Base-by-base conservation (phyloP, 2,888 invertebrate genomes). In the Zele albiditarsus region DNA sequence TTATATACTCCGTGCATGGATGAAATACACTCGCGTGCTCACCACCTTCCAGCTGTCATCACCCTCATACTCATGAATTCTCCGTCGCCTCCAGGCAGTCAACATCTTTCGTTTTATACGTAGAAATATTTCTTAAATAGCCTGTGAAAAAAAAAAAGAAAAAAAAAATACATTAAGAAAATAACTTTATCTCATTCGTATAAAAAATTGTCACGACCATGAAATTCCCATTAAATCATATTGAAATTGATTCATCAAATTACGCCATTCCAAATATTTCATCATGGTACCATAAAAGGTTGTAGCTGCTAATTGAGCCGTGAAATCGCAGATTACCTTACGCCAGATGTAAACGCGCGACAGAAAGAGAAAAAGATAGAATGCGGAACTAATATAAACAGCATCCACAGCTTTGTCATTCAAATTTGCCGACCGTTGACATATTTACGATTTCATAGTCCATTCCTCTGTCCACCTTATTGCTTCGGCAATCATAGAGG, bases 251-350 rank as follows among this genome's bases (percentile, higher is more conserved):
- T 23, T 27, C 6, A 58, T 58, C 23, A 20, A 58, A 27, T 27
- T 58, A 27, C 57, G 57, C 12, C 57, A 25, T 58, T 23, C 23
- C 4, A 14, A 3, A 27, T 23, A 23, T 58, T 23, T 27, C 20
- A 57, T 71, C 74, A 76, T 66, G 72, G 74, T 73, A 58, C 60
- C 57, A 74, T 69, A 74, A 46, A 74, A 63, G 66, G 69, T 70
- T 76, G 73, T 68, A 76, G 74, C 67, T 28, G 63, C 73, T 78
- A 65, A 77, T 33, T 74, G 77, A 67, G 67, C 63, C 62, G 58
- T 76, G 60, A 62, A 76, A 76, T 76, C 58, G 65, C 53, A 62
- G 38, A 71, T 74, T 28, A 74, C 72, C 76, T 49, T 67, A 53
- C 62, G 14, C 57, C 8, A 12, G 57, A 58, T 58, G 27, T 6